These are phyloP conservation scores for Coryphaenoides rupestris DNA, from an alignment of 2,113 vertebrate genomes.

Conservation along the genomic window DNA sequence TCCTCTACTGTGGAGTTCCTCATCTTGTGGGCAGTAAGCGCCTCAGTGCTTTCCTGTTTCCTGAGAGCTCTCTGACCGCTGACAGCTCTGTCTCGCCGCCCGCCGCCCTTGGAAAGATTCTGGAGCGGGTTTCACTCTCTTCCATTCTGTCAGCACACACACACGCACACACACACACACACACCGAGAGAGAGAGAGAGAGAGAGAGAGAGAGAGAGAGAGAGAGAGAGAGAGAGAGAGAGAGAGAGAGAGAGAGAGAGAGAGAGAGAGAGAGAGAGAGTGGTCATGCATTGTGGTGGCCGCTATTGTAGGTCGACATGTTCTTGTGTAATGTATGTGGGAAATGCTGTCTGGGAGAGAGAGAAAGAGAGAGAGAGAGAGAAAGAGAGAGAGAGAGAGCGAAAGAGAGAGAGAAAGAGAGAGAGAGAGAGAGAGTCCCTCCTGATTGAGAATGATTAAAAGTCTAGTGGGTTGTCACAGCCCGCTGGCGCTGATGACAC, in stretches of 20 bases:
- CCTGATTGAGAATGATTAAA: conserved; percentile 72
- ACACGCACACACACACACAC: too few relatives aligned
- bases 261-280: conserved; percentile 27
- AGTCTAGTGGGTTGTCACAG: conserved; percentile 61
- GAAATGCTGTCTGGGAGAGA: not conserved
- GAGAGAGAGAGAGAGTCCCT: conserved; percentile 26
- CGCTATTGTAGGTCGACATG: too few relatives aligned
- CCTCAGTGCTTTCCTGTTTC: conserved; percentile 72
- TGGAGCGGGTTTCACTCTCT: conserved; percentile 61
- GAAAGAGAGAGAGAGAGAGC: not conserved
- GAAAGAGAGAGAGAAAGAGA: not conserved
- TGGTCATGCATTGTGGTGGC: not conserved
- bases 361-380: not conserved
- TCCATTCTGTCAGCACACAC: conserved; percentile 55
- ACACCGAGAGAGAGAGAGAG: not conserved
- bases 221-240: not conserved
- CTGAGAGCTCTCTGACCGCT: conserved; percentile 69
- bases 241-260: not conserved
- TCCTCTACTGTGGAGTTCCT: too few relatives aligned
- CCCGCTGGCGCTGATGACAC: conserved; percentile 60
- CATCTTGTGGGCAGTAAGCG: conserved; percentile 71
- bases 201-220: not conserved
- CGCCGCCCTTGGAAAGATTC: conserved; percentile 70
- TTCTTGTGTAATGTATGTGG: too few relatives aligned
- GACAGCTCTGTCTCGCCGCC: conserved; percentile 51